Conservation (phyloP, 2,113 vertebrate species). For the Perca flavescens region DNA sequence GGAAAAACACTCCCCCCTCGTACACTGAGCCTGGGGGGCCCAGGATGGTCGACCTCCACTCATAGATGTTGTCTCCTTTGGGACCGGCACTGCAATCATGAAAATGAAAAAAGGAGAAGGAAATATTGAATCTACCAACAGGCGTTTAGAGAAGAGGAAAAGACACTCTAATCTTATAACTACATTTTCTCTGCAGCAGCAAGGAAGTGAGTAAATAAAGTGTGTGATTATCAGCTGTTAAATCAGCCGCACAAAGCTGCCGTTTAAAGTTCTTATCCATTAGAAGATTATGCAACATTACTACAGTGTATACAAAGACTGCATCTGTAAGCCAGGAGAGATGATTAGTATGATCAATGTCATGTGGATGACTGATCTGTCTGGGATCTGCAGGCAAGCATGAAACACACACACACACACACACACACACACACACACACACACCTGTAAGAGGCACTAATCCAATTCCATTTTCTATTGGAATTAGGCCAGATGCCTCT, state of each 20-base stretch:
- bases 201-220: constrained; percentile 30
- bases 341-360: constrained; percentile 39
- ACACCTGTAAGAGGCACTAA: constrained; percentile 58
- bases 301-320: constrained; percentile 13
- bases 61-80: constrained; percentile 99
- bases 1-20: constrained; percentile 97
- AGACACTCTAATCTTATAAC: constrained; percentile 20
- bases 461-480: constrained; percentile 70
- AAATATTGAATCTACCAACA: constrained; percentile 28
- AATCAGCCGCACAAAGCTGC: constrained; percentile 37
- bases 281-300: constrained; percentile 25
- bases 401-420: not conserved
- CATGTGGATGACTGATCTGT: constrained; percentile 45
- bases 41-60: constrained; percentile 98
- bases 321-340: constrained; percentile 5
- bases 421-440: constrained; percentile 20
- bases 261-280: constrained; percentile 22
- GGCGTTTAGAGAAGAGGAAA: constrained; percentile 2
- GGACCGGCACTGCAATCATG: constrained; percentile 89
- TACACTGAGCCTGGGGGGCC: constrained; percentile 98
- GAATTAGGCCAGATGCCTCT: constrained; percentile 75
- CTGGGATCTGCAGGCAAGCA: constrained; percentile 32
- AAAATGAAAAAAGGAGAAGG: constrained; percentile 24
- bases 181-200: constrained; percentile 29
- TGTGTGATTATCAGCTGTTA: constrained; percentile 52